Percentiles rank a stretch among this genome's conserved stretches.
Conservation (phyloP, 2,888 invertebrate species). For the Tuberolachnus salignus region DNA sequence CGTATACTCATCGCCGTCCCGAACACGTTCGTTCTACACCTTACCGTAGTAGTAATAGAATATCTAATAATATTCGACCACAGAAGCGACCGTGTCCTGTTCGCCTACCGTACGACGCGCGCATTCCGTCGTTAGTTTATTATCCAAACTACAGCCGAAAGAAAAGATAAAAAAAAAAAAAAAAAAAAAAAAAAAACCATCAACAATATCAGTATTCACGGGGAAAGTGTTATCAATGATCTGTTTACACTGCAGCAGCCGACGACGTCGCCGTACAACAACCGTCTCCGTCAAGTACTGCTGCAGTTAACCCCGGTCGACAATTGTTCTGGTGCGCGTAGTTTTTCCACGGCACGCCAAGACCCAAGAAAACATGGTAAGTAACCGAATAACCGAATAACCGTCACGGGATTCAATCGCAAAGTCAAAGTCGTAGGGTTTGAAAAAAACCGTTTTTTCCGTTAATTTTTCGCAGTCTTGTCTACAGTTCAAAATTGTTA, state of each 20-base stretch:
- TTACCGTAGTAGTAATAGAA: no score
- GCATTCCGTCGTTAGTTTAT: neutral
- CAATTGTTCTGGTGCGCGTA: neutral
- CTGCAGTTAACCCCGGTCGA: constrained; percentile 17
- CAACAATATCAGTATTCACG: neutral
- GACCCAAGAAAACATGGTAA: constrained; percentile 19
- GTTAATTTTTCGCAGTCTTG: no score
- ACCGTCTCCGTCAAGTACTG: constrained; percentile 5
- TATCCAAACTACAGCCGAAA: no score
- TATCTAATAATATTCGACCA: no score
- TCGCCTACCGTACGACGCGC: no score
- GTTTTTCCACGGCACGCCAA: neutral
- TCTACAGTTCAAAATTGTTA: no score
- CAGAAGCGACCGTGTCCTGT: no score
- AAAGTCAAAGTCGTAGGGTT: no score
- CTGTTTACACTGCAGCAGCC: constrained; percentile 2
- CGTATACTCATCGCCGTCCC: no score
- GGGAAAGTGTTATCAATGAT: constrained; percentile 34
- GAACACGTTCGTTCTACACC: no score
- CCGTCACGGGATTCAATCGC: no score
- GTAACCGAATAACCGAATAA: neutral
- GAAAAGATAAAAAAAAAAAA: no score
- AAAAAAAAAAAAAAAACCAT: neutral
- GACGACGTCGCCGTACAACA: constrained; percentile 1
- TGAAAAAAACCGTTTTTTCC: neutral